Base-by-base conservation (phyloP, 1,140 invertebrate genomes). In the Aphaenogaster rudis region DNA sequence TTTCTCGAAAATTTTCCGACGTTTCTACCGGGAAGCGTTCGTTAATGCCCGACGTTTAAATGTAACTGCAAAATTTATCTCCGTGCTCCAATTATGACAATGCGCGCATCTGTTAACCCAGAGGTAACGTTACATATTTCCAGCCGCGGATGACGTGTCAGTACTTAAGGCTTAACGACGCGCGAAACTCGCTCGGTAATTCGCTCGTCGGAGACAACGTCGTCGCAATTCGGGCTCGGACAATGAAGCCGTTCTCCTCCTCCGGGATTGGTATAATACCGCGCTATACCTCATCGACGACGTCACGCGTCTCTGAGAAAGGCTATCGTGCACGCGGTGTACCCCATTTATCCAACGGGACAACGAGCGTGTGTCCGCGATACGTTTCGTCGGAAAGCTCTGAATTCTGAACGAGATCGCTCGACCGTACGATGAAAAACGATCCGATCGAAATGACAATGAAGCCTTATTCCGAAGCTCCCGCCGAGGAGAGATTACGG, bases 131-230 rank as follows among this genome's bases (percentile, higher is more conserved):
- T 67, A 79, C 33, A 67, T 21, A 80, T 52, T 80, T 80, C 77
- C 52, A 71, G 36, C 64, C 50, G 39, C 66, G 64, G 66, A 81
- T 71, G 52, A 81, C 39, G 15, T 48, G 36, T 71, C 36, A 48
- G 79, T 71, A 57, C 66, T 81, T 71, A 71, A 81, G 79, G 50
- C 66, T 81, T 81, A 81, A 81, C 66, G 79, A 81, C 39, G 79
- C 79, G 79, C 79, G 52, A 71, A 81, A 81, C 66, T 69, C 48
- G 48, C 50, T 71, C 50, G 52, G 48, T 69, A 71, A 81, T 69
- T 71, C 48, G 64, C 78, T 45, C 42, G 57, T 78, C 36, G 21
- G 69, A 63, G 71, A 78, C 54, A 85, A 85, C 59, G 57, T 50
- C 15, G 71, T 77, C 13, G 42, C 21, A 48, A 85, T 77, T 77